Evolutionary conservation across 2,888 invertebrate genomes (phyloP), one percentile per base, ranked within the genome.

Genomic region (Dromius quadrimaculatus): DNA sequence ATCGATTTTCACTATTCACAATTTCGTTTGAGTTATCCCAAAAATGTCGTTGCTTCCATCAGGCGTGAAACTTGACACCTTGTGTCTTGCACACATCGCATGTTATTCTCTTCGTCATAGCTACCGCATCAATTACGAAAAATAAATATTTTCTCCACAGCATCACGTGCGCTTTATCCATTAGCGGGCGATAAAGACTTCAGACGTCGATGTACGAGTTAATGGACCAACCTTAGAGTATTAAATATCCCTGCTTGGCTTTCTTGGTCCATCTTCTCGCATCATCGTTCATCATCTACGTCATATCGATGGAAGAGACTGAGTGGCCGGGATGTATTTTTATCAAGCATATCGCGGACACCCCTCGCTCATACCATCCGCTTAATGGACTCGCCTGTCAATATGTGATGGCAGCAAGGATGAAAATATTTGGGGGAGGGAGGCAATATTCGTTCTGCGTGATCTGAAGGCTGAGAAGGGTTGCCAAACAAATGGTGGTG

Each of bases 231-330:
- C 19, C 23, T 54, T 13, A 13, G 23, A 23, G 64, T 64, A 64
- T 64, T 64, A 64, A 64, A 64, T 64, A 64, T 64, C 64, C 36
- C 20, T 34, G 20, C 63, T 43, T 43, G 47, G 64, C 47, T 47
- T 64, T 64, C 64, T 64, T 64, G 43, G 41, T 43, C 41, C 64
- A 47, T 64, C 45, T 45, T 19, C 38, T 38, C 32, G 36, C 68
- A 69, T 69, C 68, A 69, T 69, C 68, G 68, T 69, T 69, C 59
- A 69, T 69, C 68, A 69, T 69, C 59, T 69, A 34, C 61, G 68
- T 69, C 68, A 69, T 69, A 69, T 59, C 59, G 68, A 59, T 36
- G 59, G 41, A 54, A 54, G 50, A 54, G 28, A 28, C 4, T 5
- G 28, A 28, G 50, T 54, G 15, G 50, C 50, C 50, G 50, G 43